Percentiles rank a stretch among this genome's conserved stretches.
Conservation (phyloP, 2,797 vertebrate species). For the Notolabrus celidotus region DNA sequence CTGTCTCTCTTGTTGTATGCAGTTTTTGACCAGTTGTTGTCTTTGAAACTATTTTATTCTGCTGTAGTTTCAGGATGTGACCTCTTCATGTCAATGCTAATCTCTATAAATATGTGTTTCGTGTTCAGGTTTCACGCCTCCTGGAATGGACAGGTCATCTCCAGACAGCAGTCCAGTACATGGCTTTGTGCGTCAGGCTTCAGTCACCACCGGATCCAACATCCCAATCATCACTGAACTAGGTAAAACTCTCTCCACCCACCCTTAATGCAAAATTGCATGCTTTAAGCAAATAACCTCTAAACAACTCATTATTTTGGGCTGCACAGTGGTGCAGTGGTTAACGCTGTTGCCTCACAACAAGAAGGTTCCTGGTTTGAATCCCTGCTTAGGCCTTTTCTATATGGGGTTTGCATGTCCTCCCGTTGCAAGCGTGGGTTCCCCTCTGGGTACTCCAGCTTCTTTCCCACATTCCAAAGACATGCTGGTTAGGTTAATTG, state of each 20-base stretch:
- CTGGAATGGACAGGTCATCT: slow-evolving; percentile 98
- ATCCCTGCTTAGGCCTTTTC: too few relatives aligned
- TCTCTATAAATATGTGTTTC: slow-evolving; percentile 9
- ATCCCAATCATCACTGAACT: slow-evolving; percentile 99
- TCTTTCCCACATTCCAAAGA: too few relatives aligned
- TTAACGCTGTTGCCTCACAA: too few relatives aligned
- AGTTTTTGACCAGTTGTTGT: not conserved
- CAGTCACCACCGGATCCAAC: slow-evolving; percentile 96
- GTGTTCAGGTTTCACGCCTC: slow-evolving; percentile 95
- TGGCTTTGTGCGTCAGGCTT: slow-evolving; percentile 94
- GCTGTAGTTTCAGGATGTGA: not conserved
- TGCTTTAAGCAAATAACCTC: slow-evolving; percentile 39
- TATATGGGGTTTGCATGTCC: too few relatives aligned
- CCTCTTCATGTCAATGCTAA: not conserved
- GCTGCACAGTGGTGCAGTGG: too few relatives aligned
- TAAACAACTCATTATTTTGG: slow-evolving; percentile 44
- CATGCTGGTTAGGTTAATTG: too few relatives aligned
- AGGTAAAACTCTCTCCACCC: slow-evolving; percentile 84
- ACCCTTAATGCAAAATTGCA: slow-evolving; percentile 25
- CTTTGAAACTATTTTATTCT: not conserved
- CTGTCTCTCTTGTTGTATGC: too few relatives aligned
- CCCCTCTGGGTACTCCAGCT: too few relatives aligned
- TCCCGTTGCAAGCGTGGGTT: too few relatives aligned
- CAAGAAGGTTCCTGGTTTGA: too few relatives aligned
- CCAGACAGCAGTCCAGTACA: slow-evolving; percentile 99